phyloP scores from a whole-genome alignment of 2,888 invertebrate genomes.

The Tetheella fluctuosa region DNA sequence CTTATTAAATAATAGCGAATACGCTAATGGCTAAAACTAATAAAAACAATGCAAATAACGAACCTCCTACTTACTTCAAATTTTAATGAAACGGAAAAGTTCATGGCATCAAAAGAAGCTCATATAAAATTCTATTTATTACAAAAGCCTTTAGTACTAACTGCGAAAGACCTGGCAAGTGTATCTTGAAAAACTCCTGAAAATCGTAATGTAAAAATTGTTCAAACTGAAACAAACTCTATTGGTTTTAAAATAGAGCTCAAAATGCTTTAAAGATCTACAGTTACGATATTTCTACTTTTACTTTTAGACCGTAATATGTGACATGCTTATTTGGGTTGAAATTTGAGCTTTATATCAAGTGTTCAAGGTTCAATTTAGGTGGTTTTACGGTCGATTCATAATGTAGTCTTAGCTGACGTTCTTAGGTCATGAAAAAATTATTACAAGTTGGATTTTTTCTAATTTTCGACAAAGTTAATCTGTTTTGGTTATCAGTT shows the following conservation, averaged over 20 bases:
- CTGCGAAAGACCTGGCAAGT: conserved; percentile 3
- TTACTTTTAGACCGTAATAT: background rate
- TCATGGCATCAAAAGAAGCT: background rate
- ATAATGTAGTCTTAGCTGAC: background rate
- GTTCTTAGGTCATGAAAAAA: background rate
- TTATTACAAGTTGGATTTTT: background rate
- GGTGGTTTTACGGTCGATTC: background rate
- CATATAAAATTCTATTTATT: conserved; percentile 5
- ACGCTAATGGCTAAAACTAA: no score
- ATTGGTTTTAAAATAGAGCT: background rate
- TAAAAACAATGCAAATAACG: no score
- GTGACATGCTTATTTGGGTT: background rate
- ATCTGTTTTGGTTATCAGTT: background rate
- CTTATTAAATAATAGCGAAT: no score
- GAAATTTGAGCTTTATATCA: background rate
- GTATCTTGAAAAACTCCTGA: conserved; percentile 2
- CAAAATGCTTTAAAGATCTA: background rate
- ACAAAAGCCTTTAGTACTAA: conserved; percentile 11
- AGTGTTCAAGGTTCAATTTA: background rate
- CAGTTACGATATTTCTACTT: background rate
- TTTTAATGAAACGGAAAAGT: background rate
- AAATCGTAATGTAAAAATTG: background rate
- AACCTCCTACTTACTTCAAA: background rate
- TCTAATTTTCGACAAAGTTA: background rate
- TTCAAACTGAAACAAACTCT: background rate